These are phyloP conservation scores for Schizopygopsis malacanthus DNA, from an alignment of 2,797 vertebrate genomes.

Conservation along the genomic window DNA sequence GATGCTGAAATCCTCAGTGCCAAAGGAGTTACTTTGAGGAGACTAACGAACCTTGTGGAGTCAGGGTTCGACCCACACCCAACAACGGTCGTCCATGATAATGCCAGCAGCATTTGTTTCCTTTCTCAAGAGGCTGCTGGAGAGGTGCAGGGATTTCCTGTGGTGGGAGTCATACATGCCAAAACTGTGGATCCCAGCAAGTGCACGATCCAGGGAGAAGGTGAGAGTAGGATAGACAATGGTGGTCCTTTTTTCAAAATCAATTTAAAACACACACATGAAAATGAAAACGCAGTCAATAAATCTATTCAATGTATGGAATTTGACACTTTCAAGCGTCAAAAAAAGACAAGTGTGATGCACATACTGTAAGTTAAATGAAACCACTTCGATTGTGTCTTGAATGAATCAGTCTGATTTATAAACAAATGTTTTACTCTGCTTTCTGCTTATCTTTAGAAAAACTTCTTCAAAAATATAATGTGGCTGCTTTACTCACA, in stretches of 20 bases:
- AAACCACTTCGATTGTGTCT: not conserved
- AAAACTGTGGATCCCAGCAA: conserved; percentile 83
- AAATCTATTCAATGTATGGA: not conserved
- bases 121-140: conserved; percentile 80
- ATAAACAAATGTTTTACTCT: not conserved
- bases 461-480: not conserved
- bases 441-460: not conserved
- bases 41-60: conserved; percentile 80
- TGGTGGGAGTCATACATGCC: conserved; percentile 83
- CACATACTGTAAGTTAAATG: not conserved
- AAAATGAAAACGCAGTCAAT: not conserved
- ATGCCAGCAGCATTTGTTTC: conserved; percentile 80
- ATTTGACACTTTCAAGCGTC: not conserved
- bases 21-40: conserved; percentile 82
- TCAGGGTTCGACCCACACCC: conserved; percentile 68
- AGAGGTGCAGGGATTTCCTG: conserved; percentile 80
- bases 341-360: not conserved
- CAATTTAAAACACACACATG: no score
- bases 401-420: not conserved
- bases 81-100: conserved; percentile 64
- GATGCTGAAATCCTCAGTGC: conserved; percentile 87
- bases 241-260: no score
- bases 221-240: conserved; percentile 70
- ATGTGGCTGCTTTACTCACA: not conserved
- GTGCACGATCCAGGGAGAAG: conserved; percentile 86